A percentile compares a stretch with the other conserved stretches of the same genome.
These are phyloP conservation scores for Telmatherina bonti DNA, from an alignment of 2,797 vertebrate species.

Conservation along the genomic window DNA sequence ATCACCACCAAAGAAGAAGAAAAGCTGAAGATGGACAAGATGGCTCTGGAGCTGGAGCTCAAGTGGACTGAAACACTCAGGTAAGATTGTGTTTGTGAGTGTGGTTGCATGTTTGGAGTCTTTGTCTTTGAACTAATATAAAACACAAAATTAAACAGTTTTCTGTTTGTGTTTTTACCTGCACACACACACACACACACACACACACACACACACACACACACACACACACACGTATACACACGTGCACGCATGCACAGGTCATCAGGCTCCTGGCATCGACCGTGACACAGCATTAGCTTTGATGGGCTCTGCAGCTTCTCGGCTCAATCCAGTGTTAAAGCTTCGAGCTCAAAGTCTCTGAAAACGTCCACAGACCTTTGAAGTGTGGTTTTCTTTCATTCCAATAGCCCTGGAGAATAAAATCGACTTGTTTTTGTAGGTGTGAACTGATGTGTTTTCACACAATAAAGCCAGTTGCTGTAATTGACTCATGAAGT, in stretches of 20 bases:
- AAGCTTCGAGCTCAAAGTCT: constrained; percentile 38
- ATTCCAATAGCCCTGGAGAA: constrained; percentile 17
- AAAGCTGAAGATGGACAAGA: constrained; percentile 92
- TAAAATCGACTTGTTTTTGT: constrained; percentile 25
- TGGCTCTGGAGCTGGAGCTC: constrained; percentile 95
- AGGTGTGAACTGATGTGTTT: constrained; percentile 39
- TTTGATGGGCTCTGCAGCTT: constrained; percentile 34
- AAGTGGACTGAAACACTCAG: constrained; percentile 98
- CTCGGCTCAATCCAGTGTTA: constrained; percentile 43
- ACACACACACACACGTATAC: too few relatives aligned
- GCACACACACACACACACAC: too few relatives aligned
- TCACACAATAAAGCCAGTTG: constrained; percentile 1
- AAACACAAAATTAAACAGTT: constrained; percentile 43
- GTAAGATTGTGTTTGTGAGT: constrained; percentile 57
- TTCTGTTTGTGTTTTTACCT: background rate
- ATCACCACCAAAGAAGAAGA: constrained; percentile 93
- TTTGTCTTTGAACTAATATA: constrained; percentile 16
- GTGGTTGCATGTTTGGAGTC: background rate
- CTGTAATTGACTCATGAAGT: constrained; percentile 22
- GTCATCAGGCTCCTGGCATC: constrained; percentile 14
- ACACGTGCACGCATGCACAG: constrained; percentile 8
- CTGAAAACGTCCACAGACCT: constrained; percentile 21
- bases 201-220: constrained; percentile 31
- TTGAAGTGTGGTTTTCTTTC: constrained; percentile 23
- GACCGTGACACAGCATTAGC: constrained; percentile 50